phyloP scores from a whole-genome alignment of 2,888 invertebrate species.

The Calephelis perditalis region DNA sequence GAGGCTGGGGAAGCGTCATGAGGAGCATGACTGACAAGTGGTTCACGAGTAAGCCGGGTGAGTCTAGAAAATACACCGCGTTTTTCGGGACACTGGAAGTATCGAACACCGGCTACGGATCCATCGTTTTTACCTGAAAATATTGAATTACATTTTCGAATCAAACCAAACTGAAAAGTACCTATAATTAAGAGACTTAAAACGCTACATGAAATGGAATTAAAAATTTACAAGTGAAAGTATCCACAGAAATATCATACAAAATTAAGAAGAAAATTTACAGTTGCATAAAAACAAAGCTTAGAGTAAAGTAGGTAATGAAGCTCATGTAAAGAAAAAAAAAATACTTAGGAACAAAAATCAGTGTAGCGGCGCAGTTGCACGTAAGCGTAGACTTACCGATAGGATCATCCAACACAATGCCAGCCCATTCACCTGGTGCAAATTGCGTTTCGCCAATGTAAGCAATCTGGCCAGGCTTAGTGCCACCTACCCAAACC shows the following conservation, averaged over 20 bases:
- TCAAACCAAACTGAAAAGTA: background rate
- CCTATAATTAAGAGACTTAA: no score
- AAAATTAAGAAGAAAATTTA: no score
- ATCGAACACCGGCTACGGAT: constrained; percentile 92
- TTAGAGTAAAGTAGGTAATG: background rate
- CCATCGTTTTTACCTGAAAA: constrained; percentile 96
- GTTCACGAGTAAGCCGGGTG: constrained; percentile 88
- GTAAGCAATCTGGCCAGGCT: constrained; percentile 95
- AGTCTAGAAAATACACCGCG: constrained; percentile 96
- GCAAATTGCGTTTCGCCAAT: constrained; percentile 98
- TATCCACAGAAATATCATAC: no score
- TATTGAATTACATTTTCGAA: constrained; percentile 14
- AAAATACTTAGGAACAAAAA: no score
- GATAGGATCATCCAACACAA: constrained; percentile 95
- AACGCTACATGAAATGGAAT: no score
- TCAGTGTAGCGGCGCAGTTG: no score
- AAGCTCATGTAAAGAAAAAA: background rate
- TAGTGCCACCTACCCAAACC: constrained; percentile 95
- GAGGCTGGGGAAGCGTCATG: constrained; percentile 70
- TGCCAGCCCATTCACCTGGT: constrained; percentile 98
- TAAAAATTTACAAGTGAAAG: no score
- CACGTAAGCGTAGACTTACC: constrained; percentile 76
- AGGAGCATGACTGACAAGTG: constrained; percentile 76
- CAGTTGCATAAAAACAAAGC: no score
- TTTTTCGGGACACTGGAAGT: constrained; percentile 95